Evolutionary conservation across 2,113 vertebrate genomes (phyloP).

Genomic region (Tenebrosternarchus preto): DNA sequence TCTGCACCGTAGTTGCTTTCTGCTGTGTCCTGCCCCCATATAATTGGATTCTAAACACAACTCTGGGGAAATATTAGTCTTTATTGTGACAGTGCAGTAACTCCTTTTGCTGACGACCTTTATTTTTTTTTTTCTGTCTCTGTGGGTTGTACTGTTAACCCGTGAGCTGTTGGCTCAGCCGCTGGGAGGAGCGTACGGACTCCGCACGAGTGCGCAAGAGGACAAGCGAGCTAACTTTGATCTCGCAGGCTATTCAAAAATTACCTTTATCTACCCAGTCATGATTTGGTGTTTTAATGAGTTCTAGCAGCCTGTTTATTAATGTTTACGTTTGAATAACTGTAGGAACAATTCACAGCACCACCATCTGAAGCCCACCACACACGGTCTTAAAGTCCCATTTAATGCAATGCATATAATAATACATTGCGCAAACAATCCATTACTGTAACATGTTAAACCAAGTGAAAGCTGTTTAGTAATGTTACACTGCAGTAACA

Average conservation of each 20-base stretch:
- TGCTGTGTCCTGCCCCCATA: slow-evolving; percentile 36
- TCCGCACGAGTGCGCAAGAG: background rate
- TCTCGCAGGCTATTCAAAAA: background rate
- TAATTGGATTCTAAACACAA: slow-evolving; percentile 62
- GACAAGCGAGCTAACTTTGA: background rate
- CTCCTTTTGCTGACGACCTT: slow-evolving; percentile 48
- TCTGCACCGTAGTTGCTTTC: slow-evolving; percentile 44
- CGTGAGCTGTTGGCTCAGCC: slow-evolving; percentile 24
- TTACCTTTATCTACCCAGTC: background rate
- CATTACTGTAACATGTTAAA: too few relatives aligned
- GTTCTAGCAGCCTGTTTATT: too few relatives aligned
- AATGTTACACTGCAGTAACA: background rate
- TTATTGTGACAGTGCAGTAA: slow-evolving; percentile 52
- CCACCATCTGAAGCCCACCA: background rate
- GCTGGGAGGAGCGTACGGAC: slow-evolving; percentile 13
- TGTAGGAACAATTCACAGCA: too few relatives aligned
- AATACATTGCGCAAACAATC: too few relatives aligned
- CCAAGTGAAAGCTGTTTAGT: background rate
- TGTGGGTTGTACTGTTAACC: slow-evolving; percentile 40
- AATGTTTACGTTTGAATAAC: too few relatives aligned
- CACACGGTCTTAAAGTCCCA: background rate
- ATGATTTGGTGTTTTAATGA: background rate
- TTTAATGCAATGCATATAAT: too few relatives aligned
- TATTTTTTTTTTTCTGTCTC: slow-evolving; percentile 29
- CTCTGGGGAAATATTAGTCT: slow-evolving; percentile 58